These are phyloP conservation scores for Ericerus pela DNA, from an alignment of 1,140 invertebrate species.

Conservation along the genomic window DNA sequence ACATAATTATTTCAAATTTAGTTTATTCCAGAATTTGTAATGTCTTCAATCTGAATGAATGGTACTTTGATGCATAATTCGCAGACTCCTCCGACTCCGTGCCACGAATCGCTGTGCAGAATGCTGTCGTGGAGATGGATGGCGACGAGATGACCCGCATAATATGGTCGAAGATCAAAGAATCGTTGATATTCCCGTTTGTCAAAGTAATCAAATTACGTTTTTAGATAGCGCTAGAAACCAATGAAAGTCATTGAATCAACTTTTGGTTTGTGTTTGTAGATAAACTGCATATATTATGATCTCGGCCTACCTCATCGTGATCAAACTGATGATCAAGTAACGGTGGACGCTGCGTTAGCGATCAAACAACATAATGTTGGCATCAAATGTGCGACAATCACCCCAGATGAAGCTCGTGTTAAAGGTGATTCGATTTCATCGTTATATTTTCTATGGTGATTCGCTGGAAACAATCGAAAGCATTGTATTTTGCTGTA, in stretches of 20 bases:
- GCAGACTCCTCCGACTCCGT: conserved; percentile 33
- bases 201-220: conserved; percentile 47
- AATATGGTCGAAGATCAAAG: conserved; percentile 81
- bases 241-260: background rate
- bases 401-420: conserved; percentile 77
- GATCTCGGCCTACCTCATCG: conserved; percentile 71
- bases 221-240: background rate
- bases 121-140: conserved; percentile 77
- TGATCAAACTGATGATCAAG: conserved; percentile 74
- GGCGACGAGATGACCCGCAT: conserved; percentile 85
- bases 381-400: conserved; percentile 82
- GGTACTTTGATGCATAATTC: too few relatives aligned
- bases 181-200: conserved; percentile 73
- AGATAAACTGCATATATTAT: conserved; percentile 64
- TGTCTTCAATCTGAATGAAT: too few relatives aligned
- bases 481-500: too few relatives aligned
- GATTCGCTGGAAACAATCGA: too few relatives aligned
- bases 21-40: too few relatives aligned
- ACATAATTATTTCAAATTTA: too few relatives aligned
- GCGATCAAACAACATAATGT: conserved; percentile 81
- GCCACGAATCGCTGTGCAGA: conserved; percentile 45
- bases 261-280: conserved; percentile 16
- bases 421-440: conserved; percentile 81
- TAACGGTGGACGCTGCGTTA: conserved; percentile 71
- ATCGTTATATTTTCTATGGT: too few relatives aligned